phyloP scores from a whole-genome alignment of 1,140 invertebrate species.

The Orchesella cincta region DNA sequence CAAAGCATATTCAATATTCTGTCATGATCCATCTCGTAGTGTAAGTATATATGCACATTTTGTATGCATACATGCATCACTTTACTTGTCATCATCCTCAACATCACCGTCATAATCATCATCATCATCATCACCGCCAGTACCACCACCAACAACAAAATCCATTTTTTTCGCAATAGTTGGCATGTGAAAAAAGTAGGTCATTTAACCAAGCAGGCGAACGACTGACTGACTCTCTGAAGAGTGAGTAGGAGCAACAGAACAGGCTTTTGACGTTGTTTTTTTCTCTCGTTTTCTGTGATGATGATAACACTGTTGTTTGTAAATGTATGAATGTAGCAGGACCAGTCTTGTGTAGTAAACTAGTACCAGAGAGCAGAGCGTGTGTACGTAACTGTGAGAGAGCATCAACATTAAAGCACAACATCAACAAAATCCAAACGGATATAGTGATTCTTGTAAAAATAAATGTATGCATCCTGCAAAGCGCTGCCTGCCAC shows the following conservation, averaged over 20 bases:
- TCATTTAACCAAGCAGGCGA: constrained; percentile 21
- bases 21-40: neutral
- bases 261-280: neutral
- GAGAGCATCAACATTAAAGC: too few relatives aligned
- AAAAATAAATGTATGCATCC: too few relatives aligned
- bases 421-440: too few relatives aligned
- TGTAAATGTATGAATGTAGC: neutral
- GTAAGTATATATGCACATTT: neutral
- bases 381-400: neutral
- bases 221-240: constrained; percentile 1
- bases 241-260: constrained; percentile 1
- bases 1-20: too few relatives aligned
- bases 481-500: too few relatives aligned
- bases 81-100: neutral
- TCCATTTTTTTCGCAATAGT: constrained; percentile 20
- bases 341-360: neutral
- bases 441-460: too few relatives aligned
- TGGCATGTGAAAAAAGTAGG: constrained; percentile 15
- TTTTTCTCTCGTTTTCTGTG: neutral
- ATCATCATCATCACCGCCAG: neutral
- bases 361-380: too few relatives aligned
- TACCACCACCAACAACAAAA: neutral
- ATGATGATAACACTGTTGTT: neutral
- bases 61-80: constrained; percentile 1
- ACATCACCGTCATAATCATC: neutral